Conservation (phyloP, 2,888 invertebrate genomes). For the Caenorhabditis afra region DNA sequence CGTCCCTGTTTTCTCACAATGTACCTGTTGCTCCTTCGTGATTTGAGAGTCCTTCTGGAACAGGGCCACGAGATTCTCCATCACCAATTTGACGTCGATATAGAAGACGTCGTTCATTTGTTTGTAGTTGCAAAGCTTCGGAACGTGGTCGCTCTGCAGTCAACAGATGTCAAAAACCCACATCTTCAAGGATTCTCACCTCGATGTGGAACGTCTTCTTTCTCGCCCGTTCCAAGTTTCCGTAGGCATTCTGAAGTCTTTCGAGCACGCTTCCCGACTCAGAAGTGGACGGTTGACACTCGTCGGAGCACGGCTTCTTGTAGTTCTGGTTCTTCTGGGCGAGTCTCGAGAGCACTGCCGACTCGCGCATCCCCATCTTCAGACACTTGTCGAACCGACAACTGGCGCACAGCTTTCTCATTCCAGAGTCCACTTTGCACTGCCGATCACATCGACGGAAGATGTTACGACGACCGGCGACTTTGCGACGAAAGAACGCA, state of each 20-base stretch:
- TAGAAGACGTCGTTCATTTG: slow-evolving; percentile 40
- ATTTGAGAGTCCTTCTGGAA: slow-evolving; percentile 9
- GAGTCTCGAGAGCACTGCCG: slow-evolving; percentile 42
- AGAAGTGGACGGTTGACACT: slow-evolving; percentile 39
- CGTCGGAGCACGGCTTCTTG: slow-evolving; percentile 20
- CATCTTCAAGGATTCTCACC: slow-evolving; percentile 8
- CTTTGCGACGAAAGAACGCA: slow-evolving; percentile 56
- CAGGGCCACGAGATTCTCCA: slow-evolving; percentile 16
- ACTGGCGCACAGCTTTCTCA: slow-evolving; percentile 54
- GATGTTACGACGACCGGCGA: slow-evolving; percentile 37
- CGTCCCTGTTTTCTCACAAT: no score
- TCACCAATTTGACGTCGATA: slow-evolving; percentile 28
- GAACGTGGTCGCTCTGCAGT: slow-evolving; percentile 16
- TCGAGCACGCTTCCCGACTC: slow-evolving; percentile 24
- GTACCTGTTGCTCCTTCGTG: slow-evolving; percentile 30
- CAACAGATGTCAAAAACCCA: background rate
- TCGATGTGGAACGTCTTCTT: slow-evolving; percentile 17
- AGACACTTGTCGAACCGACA: slow-evolving; percentile 54
- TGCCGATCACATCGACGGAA: slow-evolving; percentile 46
- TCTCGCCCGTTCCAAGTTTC: slow-evolving; percentile 18
- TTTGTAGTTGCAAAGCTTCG: slow-evolving; percentile 34
- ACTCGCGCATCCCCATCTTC: slow-evolving; percentile 53
- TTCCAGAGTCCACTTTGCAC: slow-evolving; percentile 39
- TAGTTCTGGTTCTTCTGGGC: slow-evolving; percentile 44
- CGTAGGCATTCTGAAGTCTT: slow-evolving; percentile 30